A percentile compares a stretch with the other conserved stretches of the same genome.
These are phyloP conservation scores for Parnassius mnemosyne DNA, from an alignment of 2,888 invertebrate genomes.

Conservation along the genomic window DNA sequence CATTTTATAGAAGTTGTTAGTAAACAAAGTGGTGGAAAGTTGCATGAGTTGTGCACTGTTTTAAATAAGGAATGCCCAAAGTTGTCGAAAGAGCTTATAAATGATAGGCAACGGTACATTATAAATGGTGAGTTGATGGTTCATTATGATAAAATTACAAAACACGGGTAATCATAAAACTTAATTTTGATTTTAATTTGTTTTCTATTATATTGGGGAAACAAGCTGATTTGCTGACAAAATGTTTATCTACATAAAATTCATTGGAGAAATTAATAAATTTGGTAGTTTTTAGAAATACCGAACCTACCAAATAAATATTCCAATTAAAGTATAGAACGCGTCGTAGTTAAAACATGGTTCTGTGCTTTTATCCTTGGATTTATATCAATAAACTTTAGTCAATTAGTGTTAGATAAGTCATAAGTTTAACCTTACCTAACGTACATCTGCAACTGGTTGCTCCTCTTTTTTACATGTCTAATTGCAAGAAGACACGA, in stretches of 20 bases:
- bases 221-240: not conserved
- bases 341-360: too few species aligned
- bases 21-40: slow-evolving; percentile 81
- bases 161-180: too few species aligned
- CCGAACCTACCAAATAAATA: too few species aligned
- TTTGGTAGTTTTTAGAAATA: too few species aligned
- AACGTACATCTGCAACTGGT: slow-evolving; percentile 22
- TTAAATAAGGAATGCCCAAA: slow-evolving; percentile 83
- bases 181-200: too few species aligned
- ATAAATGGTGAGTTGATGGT: slow-evolving; percentile 59
- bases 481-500: slow-evolving; percentile 40
- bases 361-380: too few species aligned
- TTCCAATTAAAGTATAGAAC: too few species aligned
- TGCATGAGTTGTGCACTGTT: slow-evolving; percentile 82
- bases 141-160: not conserved
- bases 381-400: too few species aligned
- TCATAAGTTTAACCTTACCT: slow-evolving; percentile 5
- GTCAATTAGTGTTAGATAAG: not conserved
- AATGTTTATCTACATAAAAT: not conserved
- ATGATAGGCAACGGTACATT: slow-evolving; percentile 78
- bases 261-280: too few species aligned
- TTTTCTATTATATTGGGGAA: too few species aligned
- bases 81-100: slow-evolving; percentile 82
- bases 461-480: slow-evolving; percentile 4
- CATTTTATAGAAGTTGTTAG: slow-evolving; percentile 82